Evolutionary conservation across 2,888 invertebrate species (phyloP), one percentile per base, ranked within the genome.

Genomic region (Sminthurides aquaticus): DNA sequence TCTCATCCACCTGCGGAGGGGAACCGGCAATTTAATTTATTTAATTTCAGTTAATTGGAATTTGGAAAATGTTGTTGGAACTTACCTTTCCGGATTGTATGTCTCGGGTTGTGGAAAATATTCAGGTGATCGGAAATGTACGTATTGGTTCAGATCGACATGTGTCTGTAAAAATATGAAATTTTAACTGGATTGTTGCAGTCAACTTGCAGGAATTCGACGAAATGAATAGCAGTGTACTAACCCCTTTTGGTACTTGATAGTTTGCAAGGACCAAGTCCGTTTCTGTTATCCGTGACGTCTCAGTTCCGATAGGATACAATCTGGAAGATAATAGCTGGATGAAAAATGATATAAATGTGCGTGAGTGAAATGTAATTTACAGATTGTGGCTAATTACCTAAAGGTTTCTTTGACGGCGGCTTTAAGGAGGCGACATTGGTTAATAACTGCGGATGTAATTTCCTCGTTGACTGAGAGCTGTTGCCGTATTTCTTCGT

Each of bases 231-330:
- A 52, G 22, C 20, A 8, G 22, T 3, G 26, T 22, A 56, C 24
- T 66, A 71, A 76, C 77, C 64, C 76, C 76, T 34, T 75, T 73
- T 28, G 78, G 78, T 57, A 78, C 69, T 49, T 77, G 77, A 75
- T 86, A 89, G 8, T 84, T 86, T n/a, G 82, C 79, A 0, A 89
- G 75, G 15, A 83, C 80, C 3, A 84, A 79, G 66, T 87, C 84
- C 48, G 81, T 80, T 80, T 75, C 75, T 5, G 75, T 66, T 20
- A 78, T 75, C 62, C 79, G 74, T 1, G 78, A 77, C 11, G 78
- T 75, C 68, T 77, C 77, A 1, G 77, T 77, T 56, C 78, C 78
- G 69, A 75, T 77, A 2, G 79, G 78, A 57, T 76, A 77, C 59
- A 78, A 65, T 65, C 78, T 77, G 68, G 18, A 69, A 56, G 22